Evolutionary conservation across 1,140 invertebrate genomes (phyloP), one percentile per base, ranked within the genome.

Genomic region (Ectropis grisescens): DNA sequence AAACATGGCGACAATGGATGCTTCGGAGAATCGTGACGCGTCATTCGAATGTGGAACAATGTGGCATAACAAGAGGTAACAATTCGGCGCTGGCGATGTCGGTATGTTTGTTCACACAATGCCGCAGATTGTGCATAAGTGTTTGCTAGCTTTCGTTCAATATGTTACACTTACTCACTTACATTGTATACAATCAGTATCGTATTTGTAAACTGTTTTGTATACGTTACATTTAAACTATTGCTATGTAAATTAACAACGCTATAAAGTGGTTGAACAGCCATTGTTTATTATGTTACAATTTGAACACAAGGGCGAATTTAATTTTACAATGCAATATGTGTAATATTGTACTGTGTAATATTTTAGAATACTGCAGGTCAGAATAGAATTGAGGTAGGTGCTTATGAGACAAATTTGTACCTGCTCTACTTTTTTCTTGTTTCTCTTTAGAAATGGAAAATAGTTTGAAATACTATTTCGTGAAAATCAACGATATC

Each of bases 31-130:
- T 40, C 48, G 58, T 74, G 68, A 71, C 70, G 69, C 47, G 54
- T 19, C 53, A 57, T 70, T 47, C 69, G 58, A 71, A 72, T 71
- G 62, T 70, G 57, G 67, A 75, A 79, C 70, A 79, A 79, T 79
- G 68, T 40, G 34, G 70, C 70, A 71, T 66, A 79, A 75, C 51
- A 55, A 58, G 41, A 44, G 39, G 12, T 37, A 52, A 58, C 66
- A 71, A 70, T 67, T 70, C 42, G 59, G 51, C 46, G n/a, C 28
- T 46, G 29, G 24, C 16, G 16, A 19, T 8, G 16, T 19, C 3
- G 37, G n/a, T n/a, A n/a, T 70, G 68, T 68, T 71, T 66, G 62
- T 58, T 61, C 44, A 43, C 61, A 72, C 69, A 67, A 62, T 71
- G 66, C 62, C 47, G 53, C 60, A 61, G 47, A 57, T 54, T 58